Percentiles rank a stretch among this genome's conserved stretches.
Conservation (phyloP, 2,113 vertebrate genomes). For the Cranoglanis bouderius region DNA sequence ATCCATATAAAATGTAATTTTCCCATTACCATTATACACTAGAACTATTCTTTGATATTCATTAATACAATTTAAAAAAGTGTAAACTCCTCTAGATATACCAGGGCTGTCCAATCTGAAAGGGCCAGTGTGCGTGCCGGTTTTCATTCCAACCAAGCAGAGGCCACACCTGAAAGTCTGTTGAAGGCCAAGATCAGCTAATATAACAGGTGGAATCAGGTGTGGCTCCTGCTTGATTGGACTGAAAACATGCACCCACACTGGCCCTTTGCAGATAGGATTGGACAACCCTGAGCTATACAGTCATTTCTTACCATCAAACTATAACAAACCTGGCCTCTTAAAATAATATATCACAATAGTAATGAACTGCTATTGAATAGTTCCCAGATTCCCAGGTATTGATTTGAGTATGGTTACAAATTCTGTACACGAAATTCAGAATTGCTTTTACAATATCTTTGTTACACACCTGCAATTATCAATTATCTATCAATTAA, state of each 20-base stretch:
- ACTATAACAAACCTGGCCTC: background rate
- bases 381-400: background rate
- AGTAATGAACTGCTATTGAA: background rate
- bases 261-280: too few relatives aligned
- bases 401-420: background rate
- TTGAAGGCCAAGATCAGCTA: too few relatives aligned
- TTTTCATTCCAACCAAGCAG: too few relatives aligned
- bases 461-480: background rate
- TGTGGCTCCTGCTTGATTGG: too few relatives aligned
- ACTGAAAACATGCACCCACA: too few relatives aligned
- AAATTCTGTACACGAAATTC: background rate
- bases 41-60: background rate
- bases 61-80: background rate
- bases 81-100: background rate
- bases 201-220: too few relatives aligned
- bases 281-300: background rate
- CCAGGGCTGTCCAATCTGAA: too few relatives aligned
- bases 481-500: too few relatives aligned
- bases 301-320: background rate
- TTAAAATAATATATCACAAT: background rate
- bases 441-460: background rate
- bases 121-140: too few relatives aligned
- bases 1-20: background rate
- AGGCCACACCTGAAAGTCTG: too few relatives aligned
- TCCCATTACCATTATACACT: background rate